A percentile compares a stretch with the other conserved stretches of the same genome.
Conservation (phyloP, 2,113 vertebrate genomes). For the Balaeniceps rex region DNA sequence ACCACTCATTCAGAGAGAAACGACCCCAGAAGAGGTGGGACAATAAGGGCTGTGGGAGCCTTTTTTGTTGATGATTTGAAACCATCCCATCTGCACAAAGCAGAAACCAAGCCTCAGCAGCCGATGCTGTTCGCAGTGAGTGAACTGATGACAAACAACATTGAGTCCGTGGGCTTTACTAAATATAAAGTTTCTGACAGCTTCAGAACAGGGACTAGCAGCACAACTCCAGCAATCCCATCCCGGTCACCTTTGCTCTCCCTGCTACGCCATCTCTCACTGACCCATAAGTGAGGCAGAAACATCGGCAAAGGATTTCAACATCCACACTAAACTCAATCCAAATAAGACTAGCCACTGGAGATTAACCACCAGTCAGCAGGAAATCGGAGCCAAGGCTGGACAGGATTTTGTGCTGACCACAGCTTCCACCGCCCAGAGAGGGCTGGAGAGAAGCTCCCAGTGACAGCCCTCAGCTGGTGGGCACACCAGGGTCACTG, state of each 20-base stretch:
- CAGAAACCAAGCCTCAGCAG: not conserved
- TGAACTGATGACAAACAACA: not conserved
- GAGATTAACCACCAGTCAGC: not conserved
- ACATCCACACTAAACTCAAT: not conserved
- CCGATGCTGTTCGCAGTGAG: not conserved
- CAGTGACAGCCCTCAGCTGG: not conserved
- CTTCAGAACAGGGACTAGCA: not conserved
- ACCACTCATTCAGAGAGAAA: not conserved
- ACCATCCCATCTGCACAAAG: not conserved
- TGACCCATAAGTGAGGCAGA: fast-evolving
- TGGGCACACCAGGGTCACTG: not conserved
- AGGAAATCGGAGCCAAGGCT: not conserved
- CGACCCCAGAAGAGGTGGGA: not conserved
- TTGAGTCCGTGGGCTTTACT: not conserved
- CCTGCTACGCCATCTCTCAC: not conserved
- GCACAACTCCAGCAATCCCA: not conserved
- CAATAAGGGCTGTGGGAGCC: not conserved
- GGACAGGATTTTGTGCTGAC: not conserved
- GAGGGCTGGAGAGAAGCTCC: not conserved
- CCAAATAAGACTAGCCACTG: not conserved
- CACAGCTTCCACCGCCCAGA: not conserved
- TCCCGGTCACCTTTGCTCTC: not conserved
- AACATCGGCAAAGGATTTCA: not conserved
- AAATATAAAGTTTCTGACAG: not conserved
- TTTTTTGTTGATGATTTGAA: not conserved